A percentile compares a stretch with the other conserved stretches of the same genome.
Conservation (phyloP, 2,888 invertebrate genomes). For the Microplitis manilae region DNA sequence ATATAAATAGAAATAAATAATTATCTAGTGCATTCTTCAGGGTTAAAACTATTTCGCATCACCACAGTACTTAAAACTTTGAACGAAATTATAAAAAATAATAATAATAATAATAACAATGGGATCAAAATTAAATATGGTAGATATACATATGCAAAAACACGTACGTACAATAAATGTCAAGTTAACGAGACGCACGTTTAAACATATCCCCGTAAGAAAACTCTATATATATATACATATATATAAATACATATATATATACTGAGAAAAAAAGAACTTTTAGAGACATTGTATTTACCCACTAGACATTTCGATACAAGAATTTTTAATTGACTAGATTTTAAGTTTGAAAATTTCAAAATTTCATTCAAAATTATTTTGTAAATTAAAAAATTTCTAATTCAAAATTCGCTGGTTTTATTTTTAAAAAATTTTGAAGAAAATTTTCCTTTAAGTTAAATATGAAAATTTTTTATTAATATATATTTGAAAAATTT, state of each 20-base stretch:
- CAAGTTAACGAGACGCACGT: slow-evolving; percentile 20
- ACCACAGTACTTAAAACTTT: neutral
- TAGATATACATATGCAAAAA: slow-evolving; percentile 30
- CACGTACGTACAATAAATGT: slow-evolving; percentile 25
- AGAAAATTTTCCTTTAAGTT: too few species aligned
- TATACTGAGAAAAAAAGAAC: slow-evolving; percentile 34
- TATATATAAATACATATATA: slow-evolving; percentile 37
- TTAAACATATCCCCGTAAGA: slow-evolving; percentile 15
- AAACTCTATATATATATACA: neutral
- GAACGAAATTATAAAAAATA: neutral
- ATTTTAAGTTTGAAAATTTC: too few species aligned
- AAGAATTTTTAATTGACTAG: too few species aligned
- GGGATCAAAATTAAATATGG: slow-evolving; percentile 14
- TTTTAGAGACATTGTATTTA: too few species aligned
- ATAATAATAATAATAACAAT: slow-evolving; percentile 15
- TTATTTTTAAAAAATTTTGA: too few species aligned
- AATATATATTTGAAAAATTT: too few species aligned
- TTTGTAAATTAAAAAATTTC: too few species aligned
- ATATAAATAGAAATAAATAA: neutral
- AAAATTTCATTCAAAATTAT: too few species aligned
- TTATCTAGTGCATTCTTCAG: neutral
- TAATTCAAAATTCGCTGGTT: too few species aligned
- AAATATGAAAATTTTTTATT: too few species aligned
- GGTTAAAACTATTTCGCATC: neutral
- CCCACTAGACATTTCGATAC: too few species aligned